A percentile compares a stretch with the other conserved stretches of the same genome.
These are phyloP conservation scores for Peromyscus maniculatus DNA, from an alignment of 2,113 vertebrate species.

Conservation along the genomic window DNA sequence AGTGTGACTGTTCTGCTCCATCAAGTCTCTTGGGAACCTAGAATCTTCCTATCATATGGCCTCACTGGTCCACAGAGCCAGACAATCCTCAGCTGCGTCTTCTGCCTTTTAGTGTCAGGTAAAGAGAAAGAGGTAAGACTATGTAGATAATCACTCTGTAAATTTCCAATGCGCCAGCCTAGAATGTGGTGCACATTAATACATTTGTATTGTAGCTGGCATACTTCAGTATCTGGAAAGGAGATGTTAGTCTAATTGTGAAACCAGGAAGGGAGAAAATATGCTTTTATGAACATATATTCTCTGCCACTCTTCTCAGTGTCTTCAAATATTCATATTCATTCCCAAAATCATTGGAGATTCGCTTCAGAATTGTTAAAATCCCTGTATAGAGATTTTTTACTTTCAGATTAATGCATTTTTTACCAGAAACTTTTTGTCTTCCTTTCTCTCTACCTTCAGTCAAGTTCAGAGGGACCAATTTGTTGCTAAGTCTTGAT, in stretches of 20 bases:
- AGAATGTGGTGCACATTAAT: neutral
- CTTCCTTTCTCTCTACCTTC: neutral
- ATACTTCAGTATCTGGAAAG: neutral
- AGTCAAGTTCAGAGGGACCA: slow-evolving; percentile 38
- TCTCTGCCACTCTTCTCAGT: neutral
- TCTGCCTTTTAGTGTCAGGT: neutral
- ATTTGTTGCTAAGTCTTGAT: slow-evolving; percentile 48
- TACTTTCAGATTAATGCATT: slow-evolving; percentile 40
- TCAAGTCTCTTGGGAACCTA: neutral
- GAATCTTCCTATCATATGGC: fast-evolving
- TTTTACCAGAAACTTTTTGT: neutral
- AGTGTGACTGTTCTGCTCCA: neutral
- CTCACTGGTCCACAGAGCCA: neutral
- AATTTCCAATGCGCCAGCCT: neutral
- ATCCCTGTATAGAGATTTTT: neutral
- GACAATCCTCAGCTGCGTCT: neutral
- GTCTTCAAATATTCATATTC: neutral
- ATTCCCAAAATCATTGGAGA: slow-evolving; percentile 39
- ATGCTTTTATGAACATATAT: neutral
- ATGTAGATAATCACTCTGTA: fast-evolving
- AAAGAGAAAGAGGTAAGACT: neutral
- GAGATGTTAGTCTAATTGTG: neutral
- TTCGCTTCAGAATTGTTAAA: slow-evolving; percentile 16
- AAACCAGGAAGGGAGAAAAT: slow-evolving; percentile 11
- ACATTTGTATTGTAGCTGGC: neutral